phyloP scores from a whole-genome alignment of 2,113 vertebrate genomes.

The Amphiprion percula region DNA sequence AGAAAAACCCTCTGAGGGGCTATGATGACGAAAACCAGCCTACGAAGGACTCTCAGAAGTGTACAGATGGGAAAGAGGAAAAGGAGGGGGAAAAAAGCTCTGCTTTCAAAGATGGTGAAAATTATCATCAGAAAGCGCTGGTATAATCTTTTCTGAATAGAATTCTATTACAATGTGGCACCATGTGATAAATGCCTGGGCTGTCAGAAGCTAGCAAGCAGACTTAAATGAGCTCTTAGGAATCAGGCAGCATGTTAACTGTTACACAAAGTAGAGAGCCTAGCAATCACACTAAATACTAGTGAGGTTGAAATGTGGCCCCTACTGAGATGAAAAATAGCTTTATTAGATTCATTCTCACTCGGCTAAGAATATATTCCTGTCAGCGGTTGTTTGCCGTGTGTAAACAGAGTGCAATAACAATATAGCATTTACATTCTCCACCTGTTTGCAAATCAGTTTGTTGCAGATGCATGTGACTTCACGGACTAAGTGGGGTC shows the following conservation, averaged over 20 bases:
- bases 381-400: slow-evolving; percentile 12
- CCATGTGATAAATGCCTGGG: slow-evolving; percentile 74
- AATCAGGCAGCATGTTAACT: slow-evolving; percentile 65
- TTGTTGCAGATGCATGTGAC: slow-evolving; percentile 14
- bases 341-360: slow-evolving; percentile 55
- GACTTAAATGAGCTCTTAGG: slow-evolving; percentile 77
- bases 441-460: slow-evolving; percentile 7
- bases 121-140: slow-evolving; percentile 80
- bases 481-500: slow-evolving; percentile 1
- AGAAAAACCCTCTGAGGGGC: slow-evolving; percentile 20
- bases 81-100: slow-evolving; percentile 21
- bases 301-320: slow-evolving; percentile 24
- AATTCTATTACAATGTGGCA: slow-evolving; percentile 79
- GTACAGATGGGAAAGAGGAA: slow-evolving; percentile 38
- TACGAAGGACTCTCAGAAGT: slow-evolving; percentile 56
- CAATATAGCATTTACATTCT: slow-evolving; percentile 8
- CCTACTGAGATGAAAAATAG: slow-evolving; percentile 56
- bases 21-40: slow-evolving; percentile 21
- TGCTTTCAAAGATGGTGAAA: slow-evolving; percentile 73
- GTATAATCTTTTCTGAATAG: slow-evolving; percentile 82
- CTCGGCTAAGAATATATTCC: slow-evolving; percentile 37
- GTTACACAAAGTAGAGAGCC: slow-evolving; percentile 58
- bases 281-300: slow-evolving; percentile 49
- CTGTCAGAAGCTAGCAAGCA: slow-evolving; percentile 71
- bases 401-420: slow-evolving; percentile 28